Base-by-base conservation (phyloP, 2,888 invertebrate genomes). In the Rotaria socialis region DNA sequence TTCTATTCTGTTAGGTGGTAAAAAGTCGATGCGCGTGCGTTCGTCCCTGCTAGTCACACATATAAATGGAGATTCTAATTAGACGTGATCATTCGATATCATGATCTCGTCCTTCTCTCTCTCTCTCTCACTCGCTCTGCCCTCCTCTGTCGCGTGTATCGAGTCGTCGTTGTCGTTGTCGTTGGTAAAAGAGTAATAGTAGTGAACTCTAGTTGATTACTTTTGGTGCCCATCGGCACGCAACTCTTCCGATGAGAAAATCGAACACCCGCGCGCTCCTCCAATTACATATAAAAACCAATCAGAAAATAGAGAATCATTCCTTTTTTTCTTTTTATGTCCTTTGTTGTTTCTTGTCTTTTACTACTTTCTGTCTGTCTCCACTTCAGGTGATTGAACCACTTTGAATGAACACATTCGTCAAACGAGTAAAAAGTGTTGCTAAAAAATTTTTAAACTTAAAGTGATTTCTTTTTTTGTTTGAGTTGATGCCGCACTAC, bases 181-280 rank as follows among this genome's bases (percentile, higher is more conserved):
- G 67, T 67, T 67, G 67, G 67, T 67, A 67, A 67, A 67, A 67
- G 67, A 67, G 67, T 67, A 67, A 67, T 67, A 67, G 67, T 67
- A 67, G 67, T 67, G 67, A 67, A 67, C 67, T 67, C 67, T 67
- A 67, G 67, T 67, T 67, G 67, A 67, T 67, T 67, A 67, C 67
- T 67, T 67, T 67, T 67, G 67, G 67, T 67, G 67, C 67, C 67
- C 67, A 67, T 67, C 67, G 67, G 67, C 67, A 67, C 67, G 67
- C 67, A 67, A 67, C 67, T 67, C 67, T 67, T 67, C 67, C 67
- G 67, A 67, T 67, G 67, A 67, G 67, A 67, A 67, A 67, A 67
- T 67, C 67, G 67, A 67, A 67, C 67, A 67, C 67, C 67, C 67
- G 67, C 67, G 67, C 67, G 67, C 67, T 67, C 67, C 67, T 67